These are phyloP conservation scores for Perognathus longimembris DNA, from an alignment of 2,113 vertebrate species.

Conservation along the genomic window DNA sequence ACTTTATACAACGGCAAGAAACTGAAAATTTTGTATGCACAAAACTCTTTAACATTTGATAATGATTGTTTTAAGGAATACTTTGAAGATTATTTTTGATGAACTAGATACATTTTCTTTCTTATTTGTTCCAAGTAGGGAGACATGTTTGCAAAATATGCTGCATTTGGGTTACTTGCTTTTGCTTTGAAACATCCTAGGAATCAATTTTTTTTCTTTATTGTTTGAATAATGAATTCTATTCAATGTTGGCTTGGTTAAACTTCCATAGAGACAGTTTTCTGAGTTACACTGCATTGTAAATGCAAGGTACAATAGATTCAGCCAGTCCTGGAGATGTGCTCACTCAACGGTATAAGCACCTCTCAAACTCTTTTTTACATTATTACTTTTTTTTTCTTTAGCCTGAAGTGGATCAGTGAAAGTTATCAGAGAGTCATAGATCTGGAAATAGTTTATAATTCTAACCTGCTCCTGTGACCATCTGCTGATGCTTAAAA, in stretches of 20 bases:
- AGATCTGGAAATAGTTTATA: conserved; percentile 65
- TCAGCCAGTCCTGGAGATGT: conserved; percentile 54
- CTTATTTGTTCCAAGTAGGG: background rate
- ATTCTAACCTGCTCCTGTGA: conserved; percentile 60
- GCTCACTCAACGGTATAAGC: conserved; percentile 43
- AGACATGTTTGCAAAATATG: conserved; percentile 7
- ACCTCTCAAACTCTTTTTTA: conserved; percentile 45
- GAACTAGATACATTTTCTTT: background rate
- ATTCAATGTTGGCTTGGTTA: background rate
- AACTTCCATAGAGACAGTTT: conserved; percentile 41
- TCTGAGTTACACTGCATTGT: conserved; percentile 47
- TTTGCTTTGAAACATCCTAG: conserved; percentile 12
- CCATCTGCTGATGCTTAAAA: conserved; percentile 72
- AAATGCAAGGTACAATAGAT: conserved; percentile 6
- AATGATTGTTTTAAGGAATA: conserved; percentile 9
- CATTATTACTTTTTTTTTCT: conserved; percentile 37
- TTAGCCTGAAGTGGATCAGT: conserved; percentile 39
- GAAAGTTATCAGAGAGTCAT: conserved; percentile 70
- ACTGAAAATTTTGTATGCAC: background rate
- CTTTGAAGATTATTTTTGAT: conserved; percentile 18
- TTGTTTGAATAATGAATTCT: conserved; percentile 43
- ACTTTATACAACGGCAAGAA: background rate
- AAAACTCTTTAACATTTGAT: background rate
- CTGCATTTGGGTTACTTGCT: conserved; percentile 13
- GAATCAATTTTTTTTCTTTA: background rate